These are phyloP conservation scores for Whitmania pigra DNA, from an alignment of 1,140 invertebrate genomes.

Conservation along the genomic window DNA sequence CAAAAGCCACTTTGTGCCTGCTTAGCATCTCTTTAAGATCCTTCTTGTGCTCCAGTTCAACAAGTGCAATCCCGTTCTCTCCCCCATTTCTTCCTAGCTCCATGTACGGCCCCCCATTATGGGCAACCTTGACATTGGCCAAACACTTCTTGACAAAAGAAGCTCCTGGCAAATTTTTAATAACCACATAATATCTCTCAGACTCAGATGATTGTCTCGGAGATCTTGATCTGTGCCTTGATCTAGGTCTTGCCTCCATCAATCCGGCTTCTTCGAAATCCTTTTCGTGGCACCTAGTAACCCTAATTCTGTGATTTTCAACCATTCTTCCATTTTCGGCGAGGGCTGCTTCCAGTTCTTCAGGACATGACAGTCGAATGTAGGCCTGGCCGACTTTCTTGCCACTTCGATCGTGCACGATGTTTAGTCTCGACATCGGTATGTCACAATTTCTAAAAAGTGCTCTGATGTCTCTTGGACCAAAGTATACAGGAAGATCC, in stretches of 20 bases:
- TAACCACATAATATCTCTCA: conserved; percentile 7
- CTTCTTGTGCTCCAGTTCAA: conserved; percentile 57
- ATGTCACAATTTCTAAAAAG: conserved; percentile 67
- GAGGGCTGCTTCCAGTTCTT: conserved; percentile 57
- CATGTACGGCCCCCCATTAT: conserved; percentile 49
- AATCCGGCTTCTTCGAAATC: conserved; percentile 34
- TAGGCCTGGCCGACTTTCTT: conserved; percentile 64
- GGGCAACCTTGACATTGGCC: conserved; percentile 25
- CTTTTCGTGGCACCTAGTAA: conserved; percentile 30
- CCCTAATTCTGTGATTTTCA: conserved; percentile 31
- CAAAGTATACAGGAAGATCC: conserved; percentile 31
- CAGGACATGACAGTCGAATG: conserved; percentile 56
- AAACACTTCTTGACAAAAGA: conserved; percentile 31
- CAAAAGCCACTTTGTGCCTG: conserved; percentile 32
- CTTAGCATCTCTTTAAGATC: conserved; percentile 44
- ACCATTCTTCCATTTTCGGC: conserved; percentile 42
- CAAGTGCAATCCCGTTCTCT: conserved; percentile 51
- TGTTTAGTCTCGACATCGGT: conserved; percentile 66
- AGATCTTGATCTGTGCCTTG: conserved; percentile 19
- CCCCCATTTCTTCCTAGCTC: conserved; percentile 49
- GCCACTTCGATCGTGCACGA: conserved; percentile 66
- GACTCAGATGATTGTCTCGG: conserved; percentile 9
- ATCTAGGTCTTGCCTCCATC: conserved; percentile 8
- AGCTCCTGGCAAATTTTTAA: conserved; percentile 29
- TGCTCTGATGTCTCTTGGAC: conserved; percentile 56